Evolutionary conservation across 2,113 vertebrate genomes (phyloP).

Genomic region (Petromus typicus): DNA sequence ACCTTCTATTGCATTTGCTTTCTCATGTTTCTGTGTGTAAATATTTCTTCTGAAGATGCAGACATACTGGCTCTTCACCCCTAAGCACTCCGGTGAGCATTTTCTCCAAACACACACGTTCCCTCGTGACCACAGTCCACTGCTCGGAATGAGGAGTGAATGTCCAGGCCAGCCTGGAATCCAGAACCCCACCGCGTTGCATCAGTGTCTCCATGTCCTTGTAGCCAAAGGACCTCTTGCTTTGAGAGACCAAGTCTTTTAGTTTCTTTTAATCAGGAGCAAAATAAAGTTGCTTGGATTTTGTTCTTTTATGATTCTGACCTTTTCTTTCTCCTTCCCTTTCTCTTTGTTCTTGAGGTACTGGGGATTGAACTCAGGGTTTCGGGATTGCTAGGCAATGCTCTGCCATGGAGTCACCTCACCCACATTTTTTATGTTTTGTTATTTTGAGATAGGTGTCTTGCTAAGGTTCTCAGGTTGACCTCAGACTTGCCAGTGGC

Average conservation of each 20-base stretch:
- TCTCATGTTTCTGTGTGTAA: not conserved
- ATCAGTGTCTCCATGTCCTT: not conserved
- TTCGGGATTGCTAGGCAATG: not conserved
- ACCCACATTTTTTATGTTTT: not conserved
- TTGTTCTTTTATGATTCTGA: not conserved
- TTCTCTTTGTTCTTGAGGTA: not conserved
- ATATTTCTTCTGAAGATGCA: not conserved
- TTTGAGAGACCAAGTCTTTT: not conserved
- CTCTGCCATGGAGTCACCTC: not conserved
- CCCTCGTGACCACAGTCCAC: not conserved
- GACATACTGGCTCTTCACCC: not conserved
- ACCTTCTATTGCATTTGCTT: not conserved
- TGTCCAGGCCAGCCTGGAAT: too few relatives aligned
- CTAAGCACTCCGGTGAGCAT: not conserved
- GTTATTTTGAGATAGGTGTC: not conserved
- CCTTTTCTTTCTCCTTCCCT: not conserved
- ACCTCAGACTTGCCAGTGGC: not conserved
- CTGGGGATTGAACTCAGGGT: not conserved
- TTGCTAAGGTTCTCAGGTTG: not conserved
- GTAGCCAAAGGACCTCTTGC: not conserved
- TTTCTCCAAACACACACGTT: not conserved
- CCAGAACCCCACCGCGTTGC: not conserved
- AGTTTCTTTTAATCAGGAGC: not conserved
- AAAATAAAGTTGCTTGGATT: not conserved
- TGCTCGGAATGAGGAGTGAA: not conserved